Evolutionary conservation across 2,888 invertebrate genomes (phyloP), one percentile per base, ranked within the genome.

Genomic region (Gasteruption jaculator): DNA sequence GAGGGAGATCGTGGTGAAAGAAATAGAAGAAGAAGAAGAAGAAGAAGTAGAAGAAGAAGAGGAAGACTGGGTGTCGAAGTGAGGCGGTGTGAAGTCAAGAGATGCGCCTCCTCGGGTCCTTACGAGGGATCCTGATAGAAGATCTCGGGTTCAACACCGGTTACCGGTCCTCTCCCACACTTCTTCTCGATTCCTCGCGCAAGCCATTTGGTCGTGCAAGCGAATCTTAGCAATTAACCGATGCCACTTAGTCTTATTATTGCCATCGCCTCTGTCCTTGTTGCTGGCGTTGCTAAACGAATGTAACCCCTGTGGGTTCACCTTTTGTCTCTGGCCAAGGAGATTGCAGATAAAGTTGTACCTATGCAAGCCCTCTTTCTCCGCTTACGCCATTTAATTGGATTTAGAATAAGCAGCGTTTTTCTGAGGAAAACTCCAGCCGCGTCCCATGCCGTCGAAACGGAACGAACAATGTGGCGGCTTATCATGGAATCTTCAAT

Each of bases 221-320:
- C 52, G 54, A 59, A 52, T 54, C 53, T 47, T 49, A 45, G 58
- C 61, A 63, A 65, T 64, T 65, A 64, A 64, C 59, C 60, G 56
- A 45, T 50, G 52, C 54, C 53, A 57, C 60, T 58, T 58, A 50
- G 58, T 53, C 53, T 61, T 57, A 53, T 61, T 58, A 56, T 40
- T 49, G 41, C 29, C 38, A 31, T 26, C 34, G 25, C 36, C 40
- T 22, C 37, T 43, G 38, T 37, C 22, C 16, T 21, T 19, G 24
- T 43, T 18, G 32, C 26, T 31, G 22, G 24, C 37, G 29, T 43
- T 45, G 41, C 50, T 41, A 39, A 43, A 43, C 45, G 45, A 45
- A 47, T 50, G 45, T 50, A 37, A 45, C n/a, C 31, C 24, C 34
- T 22, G 15, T 34, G 37, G 43, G 45, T 49, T 49, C 49, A 50